Conservation (phyloP, 2,797 vertebrate genomes). For the Hybognathus amarus region DNA sequence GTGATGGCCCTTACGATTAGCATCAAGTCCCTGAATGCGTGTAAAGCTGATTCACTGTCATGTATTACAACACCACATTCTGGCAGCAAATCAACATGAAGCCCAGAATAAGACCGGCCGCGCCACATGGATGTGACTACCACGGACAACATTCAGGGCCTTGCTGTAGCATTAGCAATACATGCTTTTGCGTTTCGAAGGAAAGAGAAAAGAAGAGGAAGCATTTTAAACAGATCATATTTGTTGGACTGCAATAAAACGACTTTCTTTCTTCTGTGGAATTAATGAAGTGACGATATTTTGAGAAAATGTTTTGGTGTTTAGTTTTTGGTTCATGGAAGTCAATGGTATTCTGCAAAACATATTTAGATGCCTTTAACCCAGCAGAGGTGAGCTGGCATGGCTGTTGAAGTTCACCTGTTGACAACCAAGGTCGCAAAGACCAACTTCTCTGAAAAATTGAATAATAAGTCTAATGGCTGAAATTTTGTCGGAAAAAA, state of each 20-base stretch:
- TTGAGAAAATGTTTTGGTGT: neutral
- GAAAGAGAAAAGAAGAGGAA: neutral
- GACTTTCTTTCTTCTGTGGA: neutral
- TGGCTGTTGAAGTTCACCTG: conserved; percentile 8
- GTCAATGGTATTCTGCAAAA: neutral
- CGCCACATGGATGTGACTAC: conserved; percentile 2
- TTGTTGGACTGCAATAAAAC: neutral
- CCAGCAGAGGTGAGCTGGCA: neutral
- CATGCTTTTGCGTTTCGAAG: neutral
- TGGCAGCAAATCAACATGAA: conserved; percentile 12
- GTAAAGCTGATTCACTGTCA: conserved; percentile 16
- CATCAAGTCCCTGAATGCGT: conserved; percentile 14
- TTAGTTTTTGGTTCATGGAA: neutral
- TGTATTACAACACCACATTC: conserved; percentile 16
- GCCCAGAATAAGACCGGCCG: conserved; percentile 18
- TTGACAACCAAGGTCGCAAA: neutral
- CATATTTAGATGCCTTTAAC: neutral
- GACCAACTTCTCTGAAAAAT: neutral
- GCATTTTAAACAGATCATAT: neutral
- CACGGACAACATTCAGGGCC: neutral
- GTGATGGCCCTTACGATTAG: neutral
- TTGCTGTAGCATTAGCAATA: neutral
- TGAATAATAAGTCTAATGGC: neutral
- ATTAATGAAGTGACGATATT: neutral
- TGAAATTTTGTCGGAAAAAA: neutral